Evolutionary conservation across 2,113 vertebrate genomes (phyloP).

Genomic region (Gorsachius goisagi): DNA sequence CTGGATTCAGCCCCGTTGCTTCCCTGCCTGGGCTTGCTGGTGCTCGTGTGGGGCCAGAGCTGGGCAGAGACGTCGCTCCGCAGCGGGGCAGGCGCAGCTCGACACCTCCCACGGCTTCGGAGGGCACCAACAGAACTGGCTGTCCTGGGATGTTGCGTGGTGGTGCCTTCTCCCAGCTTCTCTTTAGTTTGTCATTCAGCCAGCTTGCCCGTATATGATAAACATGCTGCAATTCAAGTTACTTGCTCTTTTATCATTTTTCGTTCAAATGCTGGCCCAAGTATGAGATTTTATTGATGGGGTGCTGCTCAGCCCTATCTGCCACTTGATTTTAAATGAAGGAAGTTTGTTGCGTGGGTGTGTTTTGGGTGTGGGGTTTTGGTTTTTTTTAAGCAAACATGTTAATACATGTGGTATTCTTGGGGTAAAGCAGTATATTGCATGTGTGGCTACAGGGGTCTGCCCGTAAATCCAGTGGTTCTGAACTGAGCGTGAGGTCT

Average conservation of each 20-base stretch:
- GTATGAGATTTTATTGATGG: neutral
- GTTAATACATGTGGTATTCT: neutral
- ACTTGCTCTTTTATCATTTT: neutral
- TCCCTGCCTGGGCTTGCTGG: neutral
- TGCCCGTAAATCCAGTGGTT: neutral
- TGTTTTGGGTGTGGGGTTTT: too few species aligned
- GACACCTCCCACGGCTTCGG: neutral
- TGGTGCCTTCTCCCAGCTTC: neutral
- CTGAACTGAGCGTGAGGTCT: neutral
- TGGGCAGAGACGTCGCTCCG: neutral
- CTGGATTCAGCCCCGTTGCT: fast-evolving
- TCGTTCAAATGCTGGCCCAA: neutral
- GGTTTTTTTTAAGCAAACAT: neutral
- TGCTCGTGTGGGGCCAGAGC: fast-evolving
- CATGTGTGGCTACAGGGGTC: neutral
- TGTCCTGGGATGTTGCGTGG: too few species aligned
- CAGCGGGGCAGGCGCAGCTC: neutral
- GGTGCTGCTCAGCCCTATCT: neutral
- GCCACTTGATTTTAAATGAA: neutral
- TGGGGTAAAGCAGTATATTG: neutral
- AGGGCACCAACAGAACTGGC: neutral
- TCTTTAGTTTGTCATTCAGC: neutral
- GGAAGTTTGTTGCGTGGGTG: neutral
- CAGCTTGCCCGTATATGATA: fast-evolving
- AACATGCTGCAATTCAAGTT: neutral